phyloP scores from a whole-genome alignment of 2,113 vertebrate species.

The Myxocyprinus asiaticus region DNA sequence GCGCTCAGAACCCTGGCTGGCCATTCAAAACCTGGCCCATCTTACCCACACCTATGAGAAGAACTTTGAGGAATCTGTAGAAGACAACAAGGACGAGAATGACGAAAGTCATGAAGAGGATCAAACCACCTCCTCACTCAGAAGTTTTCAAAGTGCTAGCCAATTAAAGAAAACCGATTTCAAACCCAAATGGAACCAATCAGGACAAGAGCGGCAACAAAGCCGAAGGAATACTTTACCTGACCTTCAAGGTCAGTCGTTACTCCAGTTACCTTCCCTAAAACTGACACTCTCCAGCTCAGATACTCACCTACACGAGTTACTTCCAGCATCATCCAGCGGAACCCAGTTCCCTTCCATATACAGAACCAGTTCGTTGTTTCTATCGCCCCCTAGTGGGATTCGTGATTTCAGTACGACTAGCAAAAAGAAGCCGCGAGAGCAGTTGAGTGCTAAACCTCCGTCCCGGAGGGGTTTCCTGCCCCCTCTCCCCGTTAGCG shows the following conservation, averaged over 20 bases:
- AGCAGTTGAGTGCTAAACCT: slow-evolving; percentile 18
- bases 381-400: slow-evolving; percentile 22
- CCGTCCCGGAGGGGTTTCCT: slow-evolving; percentile 34
- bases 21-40: slow-evolving; percentile 65
- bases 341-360: not conserved
- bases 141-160: not conserved
- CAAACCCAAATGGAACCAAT: not conserved
- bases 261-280: slow-evolving; percentile 53
- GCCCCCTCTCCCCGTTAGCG: slow-evolving; percentile 44
- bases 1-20: slow-evolving; percentile 67
- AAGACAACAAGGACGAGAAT: slow-evolving; percentile 4
- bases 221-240: slow-evolving; percentile 56
- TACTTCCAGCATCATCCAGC: not conserved
- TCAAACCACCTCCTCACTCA: not conserved
- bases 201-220: not conserved
- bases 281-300: slow-evolving; percentile 39
- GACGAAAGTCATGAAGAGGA: not conserved
- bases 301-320: slow-evolving; percentile 46
- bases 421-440: slow-evolving; percentile 22
- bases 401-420: not conserved
- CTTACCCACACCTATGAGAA: slow-evolving; percentile 62
- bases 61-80: slow-evolving; percentile 39
- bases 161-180: not conserved
- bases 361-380: not conserved
- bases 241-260: slow-evolving; percentile 26